These are phyloP conservation scores for Shargacucullia verbasci DNA, from an alignment of 2,888 invertebrate genomes.

Conservation along the genomic window DNA sequence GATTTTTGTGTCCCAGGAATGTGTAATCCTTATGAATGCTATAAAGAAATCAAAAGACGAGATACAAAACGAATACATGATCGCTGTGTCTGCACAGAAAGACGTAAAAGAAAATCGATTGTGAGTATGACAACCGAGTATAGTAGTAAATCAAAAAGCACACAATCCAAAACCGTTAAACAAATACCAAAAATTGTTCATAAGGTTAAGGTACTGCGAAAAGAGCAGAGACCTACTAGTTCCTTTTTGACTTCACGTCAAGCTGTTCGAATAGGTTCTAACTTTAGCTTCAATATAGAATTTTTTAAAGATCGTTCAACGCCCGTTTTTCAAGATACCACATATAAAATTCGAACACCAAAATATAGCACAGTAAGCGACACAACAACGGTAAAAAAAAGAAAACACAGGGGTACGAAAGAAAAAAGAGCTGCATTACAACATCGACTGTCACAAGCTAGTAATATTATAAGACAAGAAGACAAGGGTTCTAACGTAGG, in stretches of 20 bases:
- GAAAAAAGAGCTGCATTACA: slow-evolving; percentile 1
- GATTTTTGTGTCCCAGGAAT: slow-evolving; percentile 12
- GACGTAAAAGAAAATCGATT: slow-evolving; percentile 20
- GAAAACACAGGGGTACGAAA: slow-evolving; percentile 8
- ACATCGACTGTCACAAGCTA: slow-evolving; percentile 4
- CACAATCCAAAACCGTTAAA: slow-evolving; percentile 17
- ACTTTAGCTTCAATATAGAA: slow-evolving; percentile 59
- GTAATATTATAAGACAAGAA: slow-evolving; percentile 11
- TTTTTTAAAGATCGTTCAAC: slow-evolving; percentile 52
- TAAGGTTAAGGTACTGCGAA: slow-evolving; percentile 6
- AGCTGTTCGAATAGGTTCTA: slow-evolving; percentile 56
- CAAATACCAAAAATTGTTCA: slow-evolving; percentile 1
- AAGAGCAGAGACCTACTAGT: neutral
- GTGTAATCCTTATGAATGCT: slow-evolving; percentile 11
- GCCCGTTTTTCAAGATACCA: neutral
- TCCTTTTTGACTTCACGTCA: slow-evolving; percentile 22
- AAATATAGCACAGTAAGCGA: slow-evolving; percentile 8
- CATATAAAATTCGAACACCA: neutral
- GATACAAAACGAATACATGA: slow-evolving; percentile 7
- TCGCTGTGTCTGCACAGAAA: slow-evolving; percentile 1
- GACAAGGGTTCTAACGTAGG: slow-evolving; percentile 13
- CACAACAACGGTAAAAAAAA: slow-evolving; percentile 9
- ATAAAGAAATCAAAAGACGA: slow-evolving; percentile 9
- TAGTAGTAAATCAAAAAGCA: slow-evolving; percentile 10
- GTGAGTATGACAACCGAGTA: slow-evolving; percentile 11